Evolutionary conservation across 1,140 invertebrate genomes (phyloP), one percentile per base, ranked within the genome.

Genomic region (Pachyrhynchus sulphureomaculatus): DNA sequence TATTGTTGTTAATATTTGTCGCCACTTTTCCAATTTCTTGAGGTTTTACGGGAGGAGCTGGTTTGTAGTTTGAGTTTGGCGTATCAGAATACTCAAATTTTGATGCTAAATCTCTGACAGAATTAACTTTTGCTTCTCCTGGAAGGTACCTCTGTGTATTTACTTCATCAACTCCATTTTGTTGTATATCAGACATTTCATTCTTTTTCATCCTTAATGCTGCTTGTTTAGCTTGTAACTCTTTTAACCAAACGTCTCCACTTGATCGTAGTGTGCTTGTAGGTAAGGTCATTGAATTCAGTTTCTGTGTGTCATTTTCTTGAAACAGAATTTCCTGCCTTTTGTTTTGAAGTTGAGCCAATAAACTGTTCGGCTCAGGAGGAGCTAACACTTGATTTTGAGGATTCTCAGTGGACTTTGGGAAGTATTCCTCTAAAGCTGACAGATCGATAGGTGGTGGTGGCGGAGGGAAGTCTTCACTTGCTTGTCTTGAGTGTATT

Each of bases 391-490:
- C 9, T 32, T 77, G 56, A 70, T 80, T 62, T 76, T 78, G 47
- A 34, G 64, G 56, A 70, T 80, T 62, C 75, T 78, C 44, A 34
- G 64, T 49, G 51, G 65, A 26, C 56, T 66, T 59, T 66, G 74
- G 71, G 4, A 83, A 72, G 67, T 86, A 76, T 55, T 84, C 80
- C 67, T 81, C 81, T 5, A 84, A 71, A 0, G 80, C 76, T 34
- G 80, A 82, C 66, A 87, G 76, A 58, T 90, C 87, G 37, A 90
- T 79, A 2, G 88, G 87, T 0, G 90, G 86, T 1, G 91, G 91
- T 24, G 91, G 91, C 15, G 91, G 91, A 29, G 91, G 91, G 68
- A 94, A 94, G 66, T 94, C 91, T 77, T 93, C 90, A 76, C 91
- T 93, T 0, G 88, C 83, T 76, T 94, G 91, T 54, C 90, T 81